Conservation (phyloP, 2,797 vertebrate species). For the Pitangus sulphuratus region DNA sequence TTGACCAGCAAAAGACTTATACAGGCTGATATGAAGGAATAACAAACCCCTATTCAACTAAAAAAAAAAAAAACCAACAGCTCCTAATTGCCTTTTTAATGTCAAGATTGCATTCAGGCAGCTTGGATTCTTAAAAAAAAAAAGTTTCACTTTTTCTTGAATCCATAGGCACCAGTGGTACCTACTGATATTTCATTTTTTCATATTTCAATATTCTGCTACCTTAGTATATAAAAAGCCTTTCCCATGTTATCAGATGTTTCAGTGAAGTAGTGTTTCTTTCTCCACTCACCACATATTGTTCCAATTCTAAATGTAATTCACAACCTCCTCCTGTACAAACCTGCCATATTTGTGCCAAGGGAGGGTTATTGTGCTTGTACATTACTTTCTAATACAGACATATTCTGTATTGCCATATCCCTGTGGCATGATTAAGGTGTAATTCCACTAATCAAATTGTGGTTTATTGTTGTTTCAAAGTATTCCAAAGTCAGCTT, state of each 20-base stretch:
- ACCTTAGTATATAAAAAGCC: background rate
- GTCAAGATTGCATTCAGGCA: background rate
- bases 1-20: background rate
- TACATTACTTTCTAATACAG: background rate
- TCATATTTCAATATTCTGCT: background rate
- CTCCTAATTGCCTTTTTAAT: background rate
- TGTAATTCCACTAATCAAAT: background rate
- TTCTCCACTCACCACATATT: background rate
- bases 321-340: background rate
- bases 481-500: constrained; percentile 31
- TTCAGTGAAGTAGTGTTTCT: background rate
- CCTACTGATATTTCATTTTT: background rate
- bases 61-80: background rate
- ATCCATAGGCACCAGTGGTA: accelerated
- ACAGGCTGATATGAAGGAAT: background rate
- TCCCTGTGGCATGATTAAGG: background rate
- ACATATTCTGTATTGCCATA: background rate
- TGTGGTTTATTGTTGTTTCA: background rate
- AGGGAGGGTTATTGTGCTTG: background rate
- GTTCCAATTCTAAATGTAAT: background rate
- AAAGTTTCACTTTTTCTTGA: background rate
- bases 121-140: background rate
- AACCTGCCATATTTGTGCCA: background rate
- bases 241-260: background rate
- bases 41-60: background rate